Base-by-base conservation (phyloP, 2,113 vertebrate genomes). In the Oreotrochilus melanogaster region DNA sequence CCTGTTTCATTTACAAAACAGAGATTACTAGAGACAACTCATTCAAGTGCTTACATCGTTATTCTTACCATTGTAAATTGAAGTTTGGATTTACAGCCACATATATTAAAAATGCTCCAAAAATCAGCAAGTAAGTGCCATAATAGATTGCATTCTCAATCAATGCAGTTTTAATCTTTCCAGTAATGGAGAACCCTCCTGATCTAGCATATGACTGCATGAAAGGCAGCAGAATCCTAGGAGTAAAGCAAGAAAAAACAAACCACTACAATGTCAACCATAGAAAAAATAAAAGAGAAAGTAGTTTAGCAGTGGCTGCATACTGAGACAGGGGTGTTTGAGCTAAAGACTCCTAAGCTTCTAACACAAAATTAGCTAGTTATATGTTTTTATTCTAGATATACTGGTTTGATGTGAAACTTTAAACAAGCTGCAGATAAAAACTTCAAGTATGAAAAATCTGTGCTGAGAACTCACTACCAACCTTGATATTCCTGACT, bases 71-170 rank as follows among this genome's bases (percentile, higher is more conserved):
- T 45, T 99, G 97, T 72, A 99, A 98, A 79, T 98, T 98, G 97
- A 98, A 98, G 70, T 98, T 96, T 45, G 98, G 98, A 76, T 98
- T 99, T 95, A 98, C 98, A 79, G 98, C 98, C 47, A 99, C 98
- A 53, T 99, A 99, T 92, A 99, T 98, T 91, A 99, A 98, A 94
- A 99, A 98, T 16, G 98, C 98, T 97, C 99, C 98, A 96, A 99
- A 99, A 95, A 99, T 99, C 50, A 99, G 95, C 94, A 99, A 97
- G 93, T 99, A 99, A 67, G 99, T 99, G 76, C 99, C 99, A 42
- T 99, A 99, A 96, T 99, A 99, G 91, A 99, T 98, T 16, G 98
- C 99, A 95, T 99, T 99, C 96, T 99, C 99, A 86, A 99, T 99
- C 74, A 99, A 95, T 22, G 99, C 99, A 8, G 99, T 99, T 97